Evolutionary conservation across 2,797 vertebrate species (phyloP), one percentile per base, ranked within the genome.

Genomic region (Tachyglossus aculeatus): DNA sequence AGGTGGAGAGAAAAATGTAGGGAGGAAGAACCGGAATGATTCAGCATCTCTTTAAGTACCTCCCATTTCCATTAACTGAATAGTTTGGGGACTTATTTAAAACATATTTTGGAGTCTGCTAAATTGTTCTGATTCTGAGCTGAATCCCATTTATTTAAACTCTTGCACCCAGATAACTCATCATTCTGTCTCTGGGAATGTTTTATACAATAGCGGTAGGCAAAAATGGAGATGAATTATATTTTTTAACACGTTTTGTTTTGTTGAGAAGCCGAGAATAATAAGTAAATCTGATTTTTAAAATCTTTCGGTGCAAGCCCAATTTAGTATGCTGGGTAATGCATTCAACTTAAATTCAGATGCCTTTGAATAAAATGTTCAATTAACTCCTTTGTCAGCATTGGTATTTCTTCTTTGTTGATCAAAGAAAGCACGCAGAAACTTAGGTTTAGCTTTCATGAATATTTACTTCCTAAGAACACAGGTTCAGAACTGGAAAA

Each of bases 271-370:
- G 14, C 15, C 57, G 32, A 64, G 37, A 55, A 58, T 50, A 55
- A 52, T 43, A 38, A 59, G 9, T 44, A 71, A 76, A 24, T 51
- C 10, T 41, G 15, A 53, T 21, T 48, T 62, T 61, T 21, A 47
- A 67, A 73, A 8, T 27, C 13, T 50, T 57, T 56, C 9, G 69
- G 8, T 56, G 16, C 54, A 62, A 78, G 29, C 6, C 50, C 2
- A 69, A 54, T 27, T 72, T 66, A 56, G 57, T 7, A 58, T 40
- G 63, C 71, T 15, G 56, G 13, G 12, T 70, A 75, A 44, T 45
- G 14, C 4, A 21, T 57, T 44, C 53, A 22, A 38, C 31, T 33
- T 11, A 58, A 51, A 47, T 47, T 54, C 65, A 47, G 13, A 44
- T 67, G 22, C 7, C 10, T 39, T 38, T 7, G 6, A 34, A 45